Conservation (phyloP, 2,888 invertebrate species). For the Andrena fulva region DNA sequence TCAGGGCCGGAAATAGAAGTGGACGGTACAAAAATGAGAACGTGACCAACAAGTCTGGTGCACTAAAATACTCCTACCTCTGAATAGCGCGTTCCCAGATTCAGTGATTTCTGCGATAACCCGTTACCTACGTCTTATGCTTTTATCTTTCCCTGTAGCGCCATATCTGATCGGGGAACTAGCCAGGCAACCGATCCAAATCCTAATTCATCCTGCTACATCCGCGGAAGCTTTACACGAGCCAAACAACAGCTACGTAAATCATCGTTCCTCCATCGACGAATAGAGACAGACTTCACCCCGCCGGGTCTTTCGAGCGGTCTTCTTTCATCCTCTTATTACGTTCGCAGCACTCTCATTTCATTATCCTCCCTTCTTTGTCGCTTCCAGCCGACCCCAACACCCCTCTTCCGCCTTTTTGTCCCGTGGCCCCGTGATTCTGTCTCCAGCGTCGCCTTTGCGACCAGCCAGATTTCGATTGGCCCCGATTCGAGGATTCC, state of each 20-base stretch:
- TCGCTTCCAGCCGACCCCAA: background rate
- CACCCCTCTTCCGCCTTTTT: background rate
- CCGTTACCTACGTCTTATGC: background rate
- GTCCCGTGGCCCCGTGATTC: background rate
- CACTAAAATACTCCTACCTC: background rate
- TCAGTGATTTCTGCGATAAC: conserved; percentile 36
- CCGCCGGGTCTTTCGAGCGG: background rate
- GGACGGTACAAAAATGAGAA: background rate
- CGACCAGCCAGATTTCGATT: conserved; percentile 2
- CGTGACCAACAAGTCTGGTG: background rate
- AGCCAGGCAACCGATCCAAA: background rate
- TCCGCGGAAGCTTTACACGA: background rate
- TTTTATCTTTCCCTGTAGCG: background rate
- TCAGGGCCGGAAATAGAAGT: background rate
- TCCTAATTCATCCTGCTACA: background rate
- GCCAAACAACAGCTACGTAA: background rate
- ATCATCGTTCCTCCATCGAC: conserved; percentile 2
- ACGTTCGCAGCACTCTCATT: background rate
- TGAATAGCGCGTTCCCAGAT: conserved; percentile 5
- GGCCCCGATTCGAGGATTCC: background rate
- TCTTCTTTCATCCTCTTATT: background rate
- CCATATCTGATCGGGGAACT: conserved; percentile 24
- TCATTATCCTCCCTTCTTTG: background rate
- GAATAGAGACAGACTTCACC: background rate
- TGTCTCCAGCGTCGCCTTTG: background rate